Percentiles rank a stretch among this genome's conserved stretches.
Conservation (phyloP, 1,140 invertebrate genomes). For the Notospermus geniculatus region DNA sequence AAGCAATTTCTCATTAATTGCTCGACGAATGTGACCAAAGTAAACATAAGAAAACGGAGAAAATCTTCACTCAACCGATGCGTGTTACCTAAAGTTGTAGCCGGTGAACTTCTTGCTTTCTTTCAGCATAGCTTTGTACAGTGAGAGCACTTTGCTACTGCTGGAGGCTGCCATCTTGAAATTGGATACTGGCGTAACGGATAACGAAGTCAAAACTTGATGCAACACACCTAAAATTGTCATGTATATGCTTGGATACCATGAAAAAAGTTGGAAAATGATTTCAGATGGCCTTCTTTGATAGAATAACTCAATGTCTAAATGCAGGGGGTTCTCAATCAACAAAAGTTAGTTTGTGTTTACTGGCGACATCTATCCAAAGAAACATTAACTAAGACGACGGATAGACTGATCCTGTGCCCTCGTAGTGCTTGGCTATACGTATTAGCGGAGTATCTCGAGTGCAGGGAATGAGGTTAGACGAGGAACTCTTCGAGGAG, state of each 20-base stretch:
- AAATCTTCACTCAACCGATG: too few relatives aligned
- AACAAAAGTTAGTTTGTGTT: not conserved
- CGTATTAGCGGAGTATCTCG: too few relatives aligned
- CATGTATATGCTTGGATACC: not conserved
- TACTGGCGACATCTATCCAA: not conserved
- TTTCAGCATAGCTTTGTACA: conserved; percentile 37
- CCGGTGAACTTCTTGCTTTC: conserved; percentile 39
- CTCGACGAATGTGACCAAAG: too few relatives aligned
- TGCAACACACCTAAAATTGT: too few relatives aligned
- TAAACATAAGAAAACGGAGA: too few relatives aligned
- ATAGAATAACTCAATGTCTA: not conserved
- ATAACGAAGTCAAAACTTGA: too few relatives aligned
- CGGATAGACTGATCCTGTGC: too few relatives aligned
- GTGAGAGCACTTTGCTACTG: conserved; percentile 26
- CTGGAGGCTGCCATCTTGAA: conserved; percentile 32
- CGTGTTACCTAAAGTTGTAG: conserved; percentile 43
- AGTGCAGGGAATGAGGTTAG: too few relatives aligned
- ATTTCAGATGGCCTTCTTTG: not conserved
- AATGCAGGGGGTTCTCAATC: not conserved
- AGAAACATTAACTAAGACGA: not conserved
- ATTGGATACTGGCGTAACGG: conserved; percentile 2
- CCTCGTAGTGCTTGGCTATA: too few relatives aligned
- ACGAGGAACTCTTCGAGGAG: too few relatives aligned
- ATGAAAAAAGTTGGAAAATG: not conserved
- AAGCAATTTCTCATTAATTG: too few relatives aligned